Base-by-base conservation (phyloP, 2,113 vertebrate genomes). In the Lepus europaeus region DNA sequence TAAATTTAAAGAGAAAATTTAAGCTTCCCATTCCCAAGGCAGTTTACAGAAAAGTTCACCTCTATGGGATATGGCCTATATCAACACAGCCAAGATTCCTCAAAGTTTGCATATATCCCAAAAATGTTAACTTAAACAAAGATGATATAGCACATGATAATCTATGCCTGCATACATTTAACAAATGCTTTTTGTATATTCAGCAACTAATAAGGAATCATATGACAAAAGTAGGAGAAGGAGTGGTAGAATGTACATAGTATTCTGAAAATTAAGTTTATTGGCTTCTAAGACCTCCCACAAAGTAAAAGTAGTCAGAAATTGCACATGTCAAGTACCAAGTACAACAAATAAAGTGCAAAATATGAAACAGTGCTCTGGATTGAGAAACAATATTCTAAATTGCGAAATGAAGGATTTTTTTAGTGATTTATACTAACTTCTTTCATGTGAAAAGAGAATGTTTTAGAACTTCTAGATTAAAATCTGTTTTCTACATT, bases 401-500 rank as follows among this genome's bases (percentile, higher is more conserved):
- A 51, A 36, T 29, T 70, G 22, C 95, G n/a, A 93, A 91, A 82
- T 91, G 27, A 91, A 53, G 9, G 64, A 22, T 78, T 88, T 78
- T 88, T 78, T 59, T 59, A 85, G 6, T 72, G 20, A 59, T 59
- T 16, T 79, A 66, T 56, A 78, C 19, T 83, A 85, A 87, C 10
- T 78, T 76, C 5, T 64, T 93, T 90, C 51, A 53, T 59, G 17
- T 74, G 64, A 83, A 95, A 6, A 25, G 16, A 6, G 5, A 77
- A 87, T 93, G 29, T 69, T 95, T 81, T 2, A 89, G 61, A 91
- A 61, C 9, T 94, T 95, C 59, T 64, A 53, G 56, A 64, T 85
- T 83, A 73, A 79, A 36, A 86, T 91, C 66, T 76, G 14, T 81
- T 93, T 96, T 84, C 88, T n/a, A 95, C 78, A 8, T 92, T 33